phyloP scores from a whole-genome alignment of 2,797 vertebrate genomes.

The Pseudochaenichthys georgianus region DNA sequence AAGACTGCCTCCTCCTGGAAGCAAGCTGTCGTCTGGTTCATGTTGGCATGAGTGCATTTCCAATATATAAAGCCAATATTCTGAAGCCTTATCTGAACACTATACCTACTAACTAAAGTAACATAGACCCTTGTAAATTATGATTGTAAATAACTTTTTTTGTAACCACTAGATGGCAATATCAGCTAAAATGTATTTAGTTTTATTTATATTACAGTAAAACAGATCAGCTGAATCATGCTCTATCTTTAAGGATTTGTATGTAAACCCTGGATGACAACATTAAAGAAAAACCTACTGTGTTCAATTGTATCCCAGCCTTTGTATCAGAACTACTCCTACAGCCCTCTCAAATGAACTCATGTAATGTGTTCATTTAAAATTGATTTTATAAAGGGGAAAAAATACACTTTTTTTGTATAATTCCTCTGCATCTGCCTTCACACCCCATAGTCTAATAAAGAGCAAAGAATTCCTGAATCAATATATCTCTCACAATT shows the following conservation, averaged over 20 bases:
- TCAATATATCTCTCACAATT: conserved; percentile 62
- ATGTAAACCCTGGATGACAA: neutral
- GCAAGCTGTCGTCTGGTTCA: conserved; percentile 33
- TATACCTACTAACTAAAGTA: neutral
- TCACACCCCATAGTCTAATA: conserved; percentile 27
- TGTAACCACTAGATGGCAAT: conserved; percentile 75
- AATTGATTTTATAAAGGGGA: too few species aligned
- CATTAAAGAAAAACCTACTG: neutral
- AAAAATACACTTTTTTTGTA: too few species aligned
- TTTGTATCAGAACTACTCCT: neutral
- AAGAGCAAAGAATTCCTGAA: conserved; percentile 42
- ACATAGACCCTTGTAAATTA: neutral
- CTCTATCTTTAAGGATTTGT: neutral
- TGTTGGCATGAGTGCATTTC: conserved; percentile 27
- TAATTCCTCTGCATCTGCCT: conserved; percentile 2
- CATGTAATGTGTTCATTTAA: neutral
- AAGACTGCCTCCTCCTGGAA: conserved; percentile 64
- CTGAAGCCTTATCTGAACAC: neutral
- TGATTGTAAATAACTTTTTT: neutral
- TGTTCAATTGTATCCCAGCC: neutral
- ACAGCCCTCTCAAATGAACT: neutral
- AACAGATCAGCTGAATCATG: neutral
- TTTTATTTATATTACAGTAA: neutral
- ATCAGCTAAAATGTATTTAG: conserved; percentile 25
- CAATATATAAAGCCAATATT: conserved; percentile 4